Percentiles rank a stretch among this genome's conserved stretches.
phyloP scores from a whole-genome alignment of 2,797 vertebrate genomes.

The Paguma larvata region DNA sequence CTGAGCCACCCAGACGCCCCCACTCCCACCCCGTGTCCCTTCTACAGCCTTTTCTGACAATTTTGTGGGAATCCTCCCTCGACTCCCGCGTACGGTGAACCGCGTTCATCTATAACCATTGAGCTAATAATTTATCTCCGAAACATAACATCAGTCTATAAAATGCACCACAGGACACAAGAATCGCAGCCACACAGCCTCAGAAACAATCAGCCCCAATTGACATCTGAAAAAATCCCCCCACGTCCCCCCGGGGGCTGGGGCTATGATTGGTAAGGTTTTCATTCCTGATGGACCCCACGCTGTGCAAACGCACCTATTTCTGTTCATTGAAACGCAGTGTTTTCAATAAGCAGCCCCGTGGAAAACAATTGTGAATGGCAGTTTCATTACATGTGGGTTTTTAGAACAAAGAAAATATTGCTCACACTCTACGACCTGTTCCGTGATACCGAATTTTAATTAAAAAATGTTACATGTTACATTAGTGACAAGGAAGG shows the following conservation, averaged over 20 bases:
- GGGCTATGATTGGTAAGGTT: constrained; percentile 39
- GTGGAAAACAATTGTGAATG: constrained; percentile 79
- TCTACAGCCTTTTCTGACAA: neutral
- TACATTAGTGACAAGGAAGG: constrained; percentile 18
- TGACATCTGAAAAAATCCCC: constrained; percentile 48
- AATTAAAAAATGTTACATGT: constrained; percentile 66
- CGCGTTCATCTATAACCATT: neutral
- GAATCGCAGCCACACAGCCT: constrained; percentile 57
- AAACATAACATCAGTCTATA: constrained; percentile 71
- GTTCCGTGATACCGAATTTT: constrained; percentile 70
- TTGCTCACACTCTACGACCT: constrained; percentile 32
- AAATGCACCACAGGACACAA: constrained; percentile 73
- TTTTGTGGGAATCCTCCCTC: neutral
- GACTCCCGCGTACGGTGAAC: neutral
- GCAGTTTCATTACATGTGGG: constrained; percentile 77
- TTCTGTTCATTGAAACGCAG: constrained; percentile 72
- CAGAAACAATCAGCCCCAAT: constrained; percentile 71
- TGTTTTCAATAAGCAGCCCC: constrained; percentile 75
- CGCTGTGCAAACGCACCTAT: constrained; percentile 72
- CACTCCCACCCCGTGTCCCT: neutral
- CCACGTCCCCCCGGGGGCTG: neutral
- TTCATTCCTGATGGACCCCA: constrained; percentile 63
- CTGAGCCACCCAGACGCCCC: no score
- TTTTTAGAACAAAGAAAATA: constrained; percentile 73
- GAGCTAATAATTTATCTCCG: neutral